Evolutionary conservation across 2,113 vertebrate species (phyloP), one percentile per base, ranked within the genome.

Genomic region (Columba livia): DNA sequence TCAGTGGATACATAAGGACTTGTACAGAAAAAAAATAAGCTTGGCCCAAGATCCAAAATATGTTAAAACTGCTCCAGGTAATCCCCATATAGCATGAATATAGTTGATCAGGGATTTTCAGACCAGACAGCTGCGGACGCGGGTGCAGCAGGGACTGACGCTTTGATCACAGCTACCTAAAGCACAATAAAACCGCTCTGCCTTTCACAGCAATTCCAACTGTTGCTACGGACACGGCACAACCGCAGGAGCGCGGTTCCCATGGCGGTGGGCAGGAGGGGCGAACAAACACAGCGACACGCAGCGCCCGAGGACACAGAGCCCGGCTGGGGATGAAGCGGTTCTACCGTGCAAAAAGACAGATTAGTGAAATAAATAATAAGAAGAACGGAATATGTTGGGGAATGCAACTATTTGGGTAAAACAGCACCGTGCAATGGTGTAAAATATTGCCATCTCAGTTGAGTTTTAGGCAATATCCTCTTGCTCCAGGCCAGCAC

Each of bases 221-320:
- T 79, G 93, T 64, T 93, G 89, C 94, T 84, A 58, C 38, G 17
- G 86, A 9, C 90, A 86, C 89, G 20, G 84, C 73, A 79, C 61
- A 58, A 61, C 44, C 2, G n/a, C 85, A 26, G 51, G 47, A 70
- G 75, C 75, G 79, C 14, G 53, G 83, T n/a, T 94, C 90, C 86
- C 72, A 11, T 81, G 92, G 34, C 5, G 18, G 66, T 0, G 10
- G 5, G 65, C 15, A 78, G 83, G 65, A 90, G 74, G 86, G 77
- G 84, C 81, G 53, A 6, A 48, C 14, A 88, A 71, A 71, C 2
- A 56, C 1, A 69, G 61, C 57, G 36, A 36, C 69, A 29, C 1
- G 28, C 72, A 74, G 6, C 28, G 44, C 16, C 44, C 44, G 44
- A 19, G 44, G 44, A 18, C 44, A 19, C 44, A 58, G 12, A 61